These are phyloP conservation scores for Gerris lacustris DNA, from an alignment of 2,888 invertebrate species.

Conservation along the genomic window DNA sequence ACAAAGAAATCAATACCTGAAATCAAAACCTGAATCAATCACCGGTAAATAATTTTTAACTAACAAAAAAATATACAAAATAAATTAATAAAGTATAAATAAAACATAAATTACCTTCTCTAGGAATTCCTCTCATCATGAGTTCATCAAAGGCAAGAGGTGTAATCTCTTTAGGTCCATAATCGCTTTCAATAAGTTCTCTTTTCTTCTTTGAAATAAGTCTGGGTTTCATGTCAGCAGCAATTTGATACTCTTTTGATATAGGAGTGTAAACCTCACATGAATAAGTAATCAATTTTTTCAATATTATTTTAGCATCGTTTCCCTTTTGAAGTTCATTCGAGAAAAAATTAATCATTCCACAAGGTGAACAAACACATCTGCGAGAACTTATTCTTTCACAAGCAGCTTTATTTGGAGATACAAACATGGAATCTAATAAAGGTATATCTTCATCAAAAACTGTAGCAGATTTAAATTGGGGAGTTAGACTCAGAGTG, in stretches of 20 bases:
- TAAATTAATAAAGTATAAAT: neutral
- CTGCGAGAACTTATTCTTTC: slow-evolving; percentile 5
- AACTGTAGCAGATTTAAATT: neutral
- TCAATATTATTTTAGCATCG: slow-evolving; percentile 6
- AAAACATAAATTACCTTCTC: slow-evolving; percentile 14
- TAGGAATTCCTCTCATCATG: slow-evolving; percentile 14
- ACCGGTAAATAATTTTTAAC: too few relatives aligned
- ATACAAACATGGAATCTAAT: neutral
- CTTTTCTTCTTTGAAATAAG: slow-evolving; percentile 19
- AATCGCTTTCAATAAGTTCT: slow-evolving; percentile 16
- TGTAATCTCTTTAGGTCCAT: slow-evolving; percentile 21
- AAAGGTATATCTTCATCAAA: neutral
- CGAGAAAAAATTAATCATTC: slow-evolving; percentile 12
- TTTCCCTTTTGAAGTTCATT: slow-evolving; percentile 1
- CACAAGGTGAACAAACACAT: slow-evolving; percentile 17
- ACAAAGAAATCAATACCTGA: slow-evolving; percentile 19
- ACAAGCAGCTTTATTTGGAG: slow-evolving; percentile 16
- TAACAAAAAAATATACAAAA: too few relatives aligned
- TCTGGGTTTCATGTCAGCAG: slow-evolving; percentile 20
- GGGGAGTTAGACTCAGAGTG: neutral
- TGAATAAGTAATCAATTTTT: slow-evolving; percentile 12
- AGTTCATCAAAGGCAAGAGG: slow-evolving; percentile 16
- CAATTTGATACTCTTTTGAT: slow-evolving; percentile 9
- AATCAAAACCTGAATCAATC: neutral
- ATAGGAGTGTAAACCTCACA: slow-evolving; percentile 16